phyloP scores from a whole-genome alignment of 2,797 vertebrate species.

The Eidolon dupreanum region DNA sequence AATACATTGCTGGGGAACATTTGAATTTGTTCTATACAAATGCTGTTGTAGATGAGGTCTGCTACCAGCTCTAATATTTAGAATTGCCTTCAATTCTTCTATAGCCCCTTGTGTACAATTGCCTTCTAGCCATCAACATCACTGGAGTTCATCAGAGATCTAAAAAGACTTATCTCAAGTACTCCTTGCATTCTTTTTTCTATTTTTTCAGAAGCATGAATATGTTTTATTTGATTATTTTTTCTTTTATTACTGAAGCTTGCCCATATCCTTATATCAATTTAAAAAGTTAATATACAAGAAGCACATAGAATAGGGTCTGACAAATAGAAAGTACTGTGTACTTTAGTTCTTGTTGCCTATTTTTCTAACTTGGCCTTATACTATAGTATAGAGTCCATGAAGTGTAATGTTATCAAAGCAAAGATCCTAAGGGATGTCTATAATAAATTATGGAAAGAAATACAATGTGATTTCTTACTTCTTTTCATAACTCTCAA shows the following conservation, averaged over 20 bases:
- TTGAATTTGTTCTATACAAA: neutral
- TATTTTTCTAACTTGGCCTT: neutral
- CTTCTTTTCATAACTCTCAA: neutral
- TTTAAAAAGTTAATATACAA: neutral
- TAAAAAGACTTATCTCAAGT: neutral
- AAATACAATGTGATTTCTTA: neutral
- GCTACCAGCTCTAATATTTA: neutral
- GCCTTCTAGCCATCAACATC: neutral
- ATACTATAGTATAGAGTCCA: neutral
- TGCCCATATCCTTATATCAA: neutral
- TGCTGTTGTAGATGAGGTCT: neutral
- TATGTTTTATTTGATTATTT: neutral
- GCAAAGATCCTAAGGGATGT: neutral
- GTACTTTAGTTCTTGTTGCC: neutral
- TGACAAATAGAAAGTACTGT: neutral
- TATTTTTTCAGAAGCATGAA: neutral
- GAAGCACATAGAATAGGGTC: neutral
- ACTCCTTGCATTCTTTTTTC: neutral
- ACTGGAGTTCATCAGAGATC: neutral
- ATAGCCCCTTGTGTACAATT: neutral
- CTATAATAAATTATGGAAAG: neutral
- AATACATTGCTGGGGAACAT: neutral
- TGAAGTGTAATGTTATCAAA: neutral
- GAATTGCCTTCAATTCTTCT: neutral
- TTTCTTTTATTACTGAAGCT: neutral